Percentiles rank a stretch among this genome's conserved stretches.
These are phyloP conservation scores for Drosophila pectinifera DNA, from an alignment of 1,140 invertebrate species.

Conservation along the genomic window DNA sequence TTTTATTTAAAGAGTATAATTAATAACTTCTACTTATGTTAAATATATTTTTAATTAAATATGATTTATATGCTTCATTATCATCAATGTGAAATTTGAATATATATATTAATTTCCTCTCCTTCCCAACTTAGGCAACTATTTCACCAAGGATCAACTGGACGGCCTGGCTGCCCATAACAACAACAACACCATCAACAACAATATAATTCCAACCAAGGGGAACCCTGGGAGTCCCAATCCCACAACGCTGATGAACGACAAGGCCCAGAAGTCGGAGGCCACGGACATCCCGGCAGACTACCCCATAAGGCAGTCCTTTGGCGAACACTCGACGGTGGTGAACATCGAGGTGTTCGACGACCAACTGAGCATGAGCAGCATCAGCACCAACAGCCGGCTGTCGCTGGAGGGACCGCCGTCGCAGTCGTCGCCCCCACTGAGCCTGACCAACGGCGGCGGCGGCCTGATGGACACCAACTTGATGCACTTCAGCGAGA, in stretches of 20 bases:
- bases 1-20: no score
- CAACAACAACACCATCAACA: constrained; percentile 66
- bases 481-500: constrained; percentile 89
- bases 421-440: constrained; percentile 88
- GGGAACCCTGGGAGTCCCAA: constrained; percentile 47
- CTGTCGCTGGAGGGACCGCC: constrained; percentile 90
- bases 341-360: constrained; percentile 86
- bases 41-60: no score
- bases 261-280: constrained; percentile 15
- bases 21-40: no score
- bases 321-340: constrained; percentile 65
- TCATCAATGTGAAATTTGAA: no score
- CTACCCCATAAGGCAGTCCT: constrained; percentile 19
- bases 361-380: constrained; percentile 92
- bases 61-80: no score
- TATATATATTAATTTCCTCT: not conserved
- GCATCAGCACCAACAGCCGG: constrained; percentile 92
- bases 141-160: constrained; percentile 61
- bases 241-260: not conserved
- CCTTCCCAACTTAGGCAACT: constrained; percentile 28
- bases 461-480: constrained; percentile 88
- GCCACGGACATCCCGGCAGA: not conserved
- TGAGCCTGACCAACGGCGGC: constrained; percentile 85
- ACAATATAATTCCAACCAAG: constrained; percentile 52
- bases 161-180: constrained; percentile 46